Evolutionary conservation across 2,888 invertebrate species (phyloP), one percentile per base, ranked within the genome.

Genomic region (Leptinotarsa rubiginosa): DNA sequence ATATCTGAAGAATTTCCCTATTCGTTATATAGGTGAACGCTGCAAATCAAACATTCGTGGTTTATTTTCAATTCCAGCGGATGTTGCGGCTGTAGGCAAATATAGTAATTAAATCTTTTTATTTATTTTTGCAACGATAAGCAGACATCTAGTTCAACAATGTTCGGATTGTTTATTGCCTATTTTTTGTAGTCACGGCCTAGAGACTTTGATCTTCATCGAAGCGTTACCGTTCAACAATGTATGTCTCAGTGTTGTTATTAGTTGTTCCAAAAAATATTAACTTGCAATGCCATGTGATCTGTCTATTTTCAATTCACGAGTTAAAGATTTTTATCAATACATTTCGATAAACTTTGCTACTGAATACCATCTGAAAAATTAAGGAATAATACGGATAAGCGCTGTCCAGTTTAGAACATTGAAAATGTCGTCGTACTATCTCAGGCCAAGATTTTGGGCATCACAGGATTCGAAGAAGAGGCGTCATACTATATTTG

Each of bases 41-140:
- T 62, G 41, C 7, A 31, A 31, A 62, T 62, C 2, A 59, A 25
- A 25, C 59, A 59, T 31, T 62, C 31, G 16, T 62, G 62, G 25
- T 62, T 62, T 62, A 62, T 62, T 62, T 62, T 62, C 62, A 41
- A 41, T n/a, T 62, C 15, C n/a, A 41, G 31, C 41, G 62, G 62
- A 62, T 62, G 62, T 62, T 62, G 62, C 62, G 62, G 62, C 62
- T 62, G 31, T n/a, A 25, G 25, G 62, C 62, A 41, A 62, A 62
- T 62, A 62, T 31, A 10, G 62, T 62, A 31, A 62, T 62, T 62
- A 31, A 62, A n/a, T 31, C 3, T 62, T 62, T 62, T 31, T 62
- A 62, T 62, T 62, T 41, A 62, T 62, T 62, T 56, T 62, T 62
- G 62, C 41, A 62, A 62, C 62, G 62, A 62, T 62, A 15, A 31